Evolutionary conservation across 2,113 vertebrate genomes (phyloP), one percentile per base, ranked within the genome.

Genomic region (Pseudorhombus dupliciocellatus): DNA sequence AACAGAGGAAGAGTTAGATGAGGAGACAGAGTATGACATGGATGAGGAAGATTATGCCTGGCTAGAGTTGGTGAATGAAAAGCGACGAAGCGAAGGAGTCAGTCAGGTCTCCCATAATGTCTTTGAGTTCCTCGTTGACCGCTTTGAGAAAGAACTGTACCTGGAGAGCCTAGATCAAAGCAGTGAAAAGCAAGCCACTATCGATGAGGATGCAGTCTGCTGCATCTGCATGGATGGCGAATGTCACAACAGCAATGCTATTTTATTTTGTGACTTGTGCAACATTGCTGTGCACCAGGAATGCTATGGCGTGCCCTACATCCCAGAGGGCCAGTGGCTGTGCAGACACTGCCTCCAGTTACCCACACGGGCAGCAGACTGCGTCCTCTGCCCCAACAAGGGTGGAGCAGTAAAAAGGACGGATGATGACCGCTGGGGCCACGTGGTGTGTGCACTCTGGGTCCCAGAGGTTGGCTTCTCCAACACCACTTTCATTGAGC

Each of bases 1-100:
- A 87, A 97, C 96, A 0, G 92, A 95, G 0, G 97, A 98, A 91
- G 97, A 99, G 89, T 94, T 98, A 25, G 97, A 99, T 48, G 94
- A 97, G 0, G 98, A 99, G 84, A 98, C 98, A 0, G 98, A 99
- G 61, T 99, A 99, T 2, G 98, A 99, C 89, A 98, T 99, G 98
- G 98, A 99, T 2, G 97, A 99, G 84, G 97, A 98, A 82, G 98
- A 99, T 84, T 98, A 97, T 0, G 96, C 97, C 0, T 99, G 98
- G 98, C 89, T 99, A 81, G 97, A 99, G 81, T 92, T 99, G 37
- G 92, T 98, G 71, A 99, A 99, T 0, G 96, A 98, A 71, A 96
- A 94, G 73, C 91, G 98, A 10, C 93, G 91, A 63, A 93, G 93
- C 0, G 98, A 99, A 66, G 96, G 97, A 0, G 92, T 96, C 56